Evolutionary conservation across 1,140 invertebrate species (phyloP), one percentile per base, ranked within the genome.

Genomic region (Neodiprion lecontei): DNA sequence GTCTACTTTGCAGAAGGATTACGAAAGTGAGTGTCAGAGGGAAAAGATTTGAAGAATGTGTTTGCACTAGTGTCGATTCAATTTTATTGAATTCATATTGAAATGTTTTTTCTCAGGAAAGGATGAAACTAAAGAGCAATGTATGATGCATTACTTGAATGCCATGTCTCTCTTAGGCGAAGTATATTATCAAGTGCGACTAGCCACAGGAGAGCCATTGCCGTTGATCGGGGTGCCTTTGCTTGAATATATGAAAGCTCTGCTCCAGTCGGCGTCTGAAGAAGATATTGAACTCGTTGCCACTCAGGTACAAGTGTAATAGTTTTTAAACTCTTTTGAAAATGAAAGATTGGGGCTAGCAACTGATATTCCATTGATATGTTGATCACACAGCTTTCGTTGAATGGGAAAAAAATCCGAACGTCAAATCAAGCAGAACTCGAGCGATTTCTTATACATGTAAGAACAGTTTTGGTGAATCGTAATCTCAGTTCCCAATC

Each of bases 401-500:
- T 77, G 14, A 80, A 77, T 74, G 77, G 76, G 21, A 47, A 50
- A 23, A 76, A 72, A 69, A 72, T 80, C 12, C 53, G 66, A 48
- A 72, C 72, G 40, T 23, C 65, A 21, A 49, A 65, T 50, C 70
- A 69, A n/a, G 17, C 28, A 28, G 23, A 74, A 66, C 23, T 79
- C 7, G 72, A 77, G 23, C 69, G 72, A 69, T 74, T 80, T 48
- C 7, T 79, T 9, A 75, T 74, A 5, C 12, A 49, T 67, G 75
- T 77, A 4, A 77, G 70, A 74, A 28, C 1, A 14, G 72, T 77
- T 9, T 66, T 80, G 53, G 74, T 80, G 11, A 70, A 76, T 66
- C 73, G 75, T 66, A 80, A 79, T 68, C 17, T 80, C 48, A 80
- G 75, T 75, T 73, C 78, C 8, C 69, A 49, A 65, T 79, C 79